Evolutionary conservation across 2,797 vertebrate genomes (phyloP), one percentile per base, ranked within the genome.

Genomic region (Phyllotis vaccarum): DNA sequence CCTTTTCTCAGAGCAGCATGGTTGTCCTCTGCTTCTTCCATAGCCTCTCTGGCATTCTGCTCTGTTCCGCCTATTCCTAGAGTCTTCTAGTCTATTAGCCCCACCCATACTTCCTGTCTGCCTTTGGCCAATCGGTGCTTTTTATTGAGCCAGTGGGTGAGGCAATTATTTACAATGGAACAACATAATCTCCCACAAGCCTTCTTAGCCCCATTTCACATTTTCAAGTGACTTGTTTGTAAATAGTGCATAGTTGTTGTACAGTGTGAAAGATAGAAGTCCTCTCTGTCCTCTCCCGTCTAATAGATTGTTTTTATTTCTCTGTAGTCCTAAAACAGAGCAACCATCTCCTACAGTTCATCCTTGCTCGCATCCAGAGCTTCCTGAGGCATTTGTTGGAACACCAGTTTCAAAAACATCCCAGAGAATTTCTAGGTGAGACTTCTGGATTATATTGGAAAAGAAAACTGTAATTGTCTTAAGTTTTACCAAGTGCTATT

Each of bases 401-500:
- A 99, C 99, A 31, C 99, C 99, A 0, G 97, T 99, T 97, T 99
- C 98, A 81, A 98, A 99, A 98, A 96, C 98, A 60, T 98, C 98
- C 90, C 99, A 98, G 94, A 99, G 98, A 93, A 98, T 98, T 97
- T 99, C 99, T 92, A 99, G 99, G 99, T 99, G 98, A 97, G 81
- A 95, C 5, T 29, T 96, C 40, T 46, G 14, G 14, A 56, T 46
- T 72, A 21, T 40, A 40, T 72, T 37, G 62, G 19, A 86, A n/a
- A n/a, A n/a, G n/a, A 87, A 58, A 87, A 80, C 16, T 89, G 1
- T 76, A 90, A 17, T 52, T 92, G 46, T 52, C 16, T 89, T 96
- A 74, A 78, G 34, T 58, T 56, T 82, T 87, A 49, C 70, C 54
- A 7, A 76, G 66, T 64, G 2, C 11, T 56, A 68, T 43, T 64